Percentiles rank a stretch among this genome's conserved stretches.
Conservation (phyloP, 2,888 invertebrate genomes). For the Melikaiella ostensackeni region DNA sequence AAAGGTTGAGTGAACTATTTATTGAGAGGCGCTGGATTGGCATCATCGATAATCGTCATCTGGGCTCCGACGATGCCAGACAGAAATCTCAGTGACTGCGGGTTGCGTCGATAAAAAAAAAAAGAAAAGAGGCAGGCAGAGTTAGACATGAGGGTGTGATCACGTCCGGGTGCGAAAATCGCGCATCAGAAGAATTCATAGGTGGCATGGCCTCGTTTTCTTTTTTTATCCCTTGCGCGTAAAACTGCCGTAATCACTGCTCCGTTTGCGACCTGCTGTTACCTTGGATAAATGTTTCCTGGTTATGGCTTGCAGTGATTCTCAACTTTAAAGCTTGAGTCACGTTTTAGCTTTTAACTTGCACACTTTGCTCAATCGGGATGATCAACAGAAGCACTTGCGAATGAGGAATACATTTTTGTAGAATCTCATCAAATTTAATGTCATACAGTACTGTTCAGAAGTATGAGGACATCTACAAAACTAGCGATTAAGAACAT, state of each 20-base stretch:
- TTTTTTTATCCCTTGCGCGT: neutral
- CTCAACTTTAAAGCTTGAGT: neutral
- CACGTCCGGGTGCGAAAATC: neutral
- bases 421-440: neutral
- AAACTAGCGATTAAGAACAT: too few relatives aligned
- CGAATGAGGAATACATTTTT: neutral
- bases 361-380: too few relatives aligned
- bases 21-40: conserved; percentile 1
- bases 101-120: neutral
- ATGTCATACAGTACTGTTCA: too few relatives aligned
- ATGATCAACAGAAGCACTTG: neutral
- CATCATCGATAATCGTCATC: conserved; percentile 7
- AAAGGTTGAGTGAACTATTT: conserved; percentile 3
- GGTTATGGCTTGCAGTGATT: neutral
- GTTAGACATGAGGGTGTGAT: neutral
- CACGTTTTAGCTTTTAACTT: neutral
- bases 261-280: conserved; percentile 7
- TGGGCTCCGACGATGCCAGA: conserved; percentile 2
- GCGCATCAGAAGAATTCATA: neutral
- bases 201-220: neutral
- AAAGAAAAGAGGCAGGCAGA: neutral
- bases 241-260: conserved; percentile 7
- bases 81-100: conserved; percentile 7
- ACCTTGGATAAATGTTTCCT: neutral
- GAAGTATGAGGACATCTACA: too few relatives aligned